A percentile compares a stretch with the other conserved stretches of the same genome.
phyloP scores from a whole-genome alignment of 2,888 invertebrate species.

The Sesia bembeciformis region DNA sequence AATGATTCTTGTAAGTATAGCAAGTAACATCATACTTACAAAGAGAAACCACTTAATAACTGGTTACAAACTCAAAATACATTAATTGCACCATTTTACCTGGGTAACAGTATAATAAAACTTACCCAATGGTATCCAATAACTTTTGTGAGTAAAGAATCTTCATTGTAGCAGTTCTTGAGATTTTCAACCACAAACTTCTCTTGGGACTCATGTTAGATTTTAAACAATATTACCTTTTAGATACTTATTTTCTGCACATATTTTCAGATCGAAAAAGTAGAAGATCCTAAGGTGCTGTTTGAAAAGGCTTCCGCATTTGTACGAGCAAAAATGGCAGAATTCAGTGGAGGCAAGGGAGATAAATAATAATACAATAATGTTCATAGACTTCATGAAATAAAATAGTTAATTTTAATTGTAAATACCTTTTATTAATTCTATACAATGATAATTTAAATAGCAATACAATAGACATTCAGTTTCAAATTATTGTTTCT shows the following conservation, averaged over 20 bases:
- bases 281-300: conserved; percentile 86
- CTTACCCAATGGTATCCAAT: too few species aligned
- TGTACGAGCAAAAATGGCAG: conserved; percentile 77
- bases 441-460: conserved; percentile 43
- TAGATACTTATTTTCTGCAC: background rate
- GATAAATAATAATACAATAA: conserved; percentile 16
- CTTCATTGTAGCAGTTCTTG: too few species aligned
- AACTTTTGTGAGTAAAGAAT: too few species aligned
- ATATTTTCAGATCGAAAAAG: conserved; percentile 82
- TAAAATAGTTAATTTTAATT: conserved; percentile 27
- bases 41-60: too few species aligned
- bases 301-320: conserved; percentile 80
- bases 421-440: conserved; percentile 52
- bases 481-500: conserved; percentile 12
- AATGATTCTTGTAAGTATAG: too few species aligned
- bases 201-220: too few species aligned
- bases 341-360: conserved; percentile 44
- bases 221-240: background rate
- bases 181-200: too few species aligned
- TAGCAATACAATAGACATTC: conserved; percentile 21
- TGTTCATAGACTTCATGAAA: conserved; percentile 15
- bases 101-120: too few species aligned
- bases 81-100: too few species aligned
- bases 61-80: too few species aligned
- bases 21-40: too few species aligned